Evolutionary conservation across 2,888 invertebrate genomes (phyloP).

Genomic region (Crepidodera aurea): DNA sequence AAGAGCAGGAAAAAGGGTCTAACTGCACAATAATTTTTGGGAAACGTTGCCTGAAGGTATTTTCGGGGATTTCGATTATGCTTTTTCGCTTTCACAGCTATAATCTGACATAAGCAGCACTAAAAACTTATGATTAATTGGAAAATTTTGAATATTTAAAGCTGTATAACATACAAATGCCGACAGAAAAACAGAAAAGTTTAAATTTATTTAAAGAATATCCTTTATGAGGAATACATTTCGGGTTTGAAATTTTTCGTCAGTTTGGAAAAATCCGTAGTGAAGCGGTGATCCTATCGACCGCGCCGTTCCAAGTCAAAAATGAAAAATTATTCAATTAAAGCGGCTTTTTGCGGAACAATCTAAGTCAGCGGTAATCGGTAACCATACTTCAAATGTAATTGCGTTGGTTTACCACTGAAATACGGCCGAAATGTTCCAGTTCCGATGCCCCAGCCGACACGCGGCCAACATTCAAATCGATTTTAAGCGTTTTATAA

Average conservation of each 20-base stretch:
- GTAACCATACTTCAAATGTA: slow-evolving; percentile 35
- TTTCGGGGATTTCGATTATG: slow-evolving; percentile 20
- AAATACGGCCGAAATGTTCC: slow-evolving; percentile 26
- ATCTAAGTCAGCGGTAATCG: slow-evolving; percentile 31
- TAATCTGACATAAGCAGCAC: slow-evolving; percentile 1
- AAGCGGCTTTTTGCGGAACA: slow-evolving; percentile 26
- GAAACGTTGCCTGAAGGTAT: slow-evolving; percentile 1
- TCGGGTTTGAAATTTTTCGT: neutral
- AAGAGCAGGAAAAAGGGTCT: slow-evolving; percentile 28
- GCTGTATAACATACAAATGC: too few relatives aligned
- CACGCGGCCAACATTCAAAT: slow-evolving; percentile 9
- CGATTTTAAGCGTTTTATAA: neutral
- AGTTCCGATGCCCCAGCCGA: slow-evolving; percentile 1
- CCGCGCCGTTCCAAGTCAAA: slow-evolving; percentile 4
- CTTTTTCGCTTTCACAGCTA: neutral
- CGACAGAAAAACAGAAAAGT: too few relatives aligned
- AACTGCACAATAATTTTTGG: slow-evolving; percentile 22
- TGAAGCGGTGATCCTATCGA: neutral
- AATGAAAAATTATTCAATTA: slow-evolving; percentile 31
- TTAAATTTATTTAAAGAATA: too few relatives aligned
- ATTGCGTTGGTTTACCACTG: slow-evolving; percentile 33
- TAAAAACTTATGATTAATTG: slow-evolving; percentile 3
- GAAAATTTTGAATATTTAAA: slow-evolving; percentile 1
- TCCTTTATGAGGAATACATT: too few relatives aligned
- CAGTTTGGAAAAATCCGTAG: neutral